Evolutionary conservation across 2,888 invertebrate genomes (phyloP).

Genomic region (Unio delphinus): DNA sequence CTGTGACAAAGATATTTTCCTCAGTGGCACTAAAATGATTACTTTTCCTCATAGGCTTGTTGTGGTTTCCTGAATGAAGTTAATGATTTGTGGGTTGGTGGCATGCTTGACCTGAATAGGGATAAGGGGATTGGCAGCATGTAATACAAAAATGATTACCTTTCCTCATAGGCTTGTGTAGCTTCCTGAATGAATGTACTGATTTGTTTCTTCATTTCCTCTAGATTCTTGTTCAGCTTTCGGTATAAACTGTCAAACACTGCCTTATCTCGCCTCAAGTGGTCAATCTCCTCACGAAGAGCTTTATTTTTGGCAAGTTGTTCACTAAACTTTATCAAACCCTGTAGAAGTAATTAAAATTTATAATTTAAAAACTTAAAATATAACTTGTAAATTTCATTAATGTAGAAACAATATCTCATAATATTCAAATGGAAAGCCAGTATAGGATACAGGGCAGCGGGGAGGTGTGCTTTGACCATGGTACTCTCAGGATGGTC

Average conservation of each 20-base stretch:
- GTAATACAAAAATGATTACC: slow-evolving; percentile 74
- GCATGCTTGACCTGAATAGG: neutral
- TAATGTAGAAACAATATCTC: too few relatives aligned
- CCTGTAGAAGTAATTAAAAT: slow-evolving; percentile 23
- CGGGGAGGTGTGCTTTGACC: too few relatives aligned
- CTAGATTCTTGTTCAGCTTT: slow-evolving; percentile 81
- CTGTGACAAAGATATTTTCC: too few relatives aligned
- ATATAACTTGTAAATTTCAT: neutral
- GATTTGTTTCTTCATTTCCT: slow-evolving; percentile 84
- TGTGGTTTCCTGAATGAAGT: slow-evolving; percentile 89
- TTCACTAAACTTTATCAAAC: slow-evolving; percentile 56
- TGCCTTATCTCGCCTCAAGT: slow-evolving; percentile 83
- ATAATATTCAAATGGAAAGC: too few relatives aligned
- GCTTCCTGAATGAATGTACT: slow-evolving; percentile 88
- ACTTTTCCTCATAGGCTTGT: slow-evolving; percentile 90
- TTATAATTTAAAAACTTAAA: neutral
- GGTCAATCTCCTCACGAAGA: slow-evolving; percentile 84
- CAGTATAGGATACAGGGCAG: too few relatives aligned
- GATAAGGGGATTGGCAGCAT: neutral
- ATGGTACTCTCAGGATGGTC: too few relatives aligned
- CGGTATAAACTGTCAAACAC: slow-evolving; percentile 87
- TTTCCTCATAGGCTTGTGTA: slow-evolving; percentile 89
- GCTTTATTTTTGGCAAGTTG: slow-evolving; percentile 53
- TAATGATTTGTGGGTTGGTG: slow-evolving; percentile 77
- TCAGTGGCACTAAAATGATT: slow-evolving; percentile 54